Evolutionary conservation across 2,888 invertebrate species (phyloP).

Genomic region (Drosophila mimetica): DNA sequence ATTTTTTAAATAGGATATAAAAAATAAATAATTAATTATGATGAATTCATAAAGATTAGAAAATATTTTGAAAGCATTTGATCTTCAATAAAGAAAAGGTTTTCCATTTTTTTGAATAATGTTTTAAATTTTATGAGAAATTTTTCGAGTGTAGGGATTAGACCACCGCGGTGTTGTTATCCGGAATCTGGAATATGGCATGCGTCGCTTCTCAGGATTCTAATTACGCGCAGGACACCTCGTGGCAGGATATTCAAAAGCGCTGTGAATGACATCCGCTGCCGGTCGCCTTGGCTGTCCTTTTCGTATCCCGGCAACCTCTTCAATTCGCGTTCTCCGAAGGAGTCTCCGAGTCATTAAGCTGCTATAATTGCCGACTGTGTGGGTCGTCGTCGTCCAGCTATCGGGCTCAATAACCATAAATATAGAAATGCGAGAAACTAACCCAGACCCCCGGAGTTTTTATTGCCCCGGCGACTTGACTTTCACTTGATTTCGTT

Average conservation of each 20-base stretch:
- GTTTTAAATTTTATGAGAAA: no score
- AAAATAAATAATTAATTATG: no score
- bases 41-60: no score
- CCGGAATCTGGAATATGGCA: constrained; percentile 72
- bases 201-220: constrained; percentile 70
- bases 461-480: constrained; percentile 65
- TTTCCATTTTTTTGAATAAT: no score
- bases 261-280: constrained; percentile 74
- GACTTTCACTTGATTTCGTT: constrained; percentile 67
- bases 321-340: not conserved
- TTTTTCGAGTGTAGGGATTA: not conserved
- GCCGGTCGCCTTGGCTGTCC: constrained; percentile 48
- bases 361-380: constrained; percentile 62
- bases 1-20: no score
- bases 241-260: constrained; percentile 60
- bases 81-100: no score
- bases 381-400: constrained; percentile 10
- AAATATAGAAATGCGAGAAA: constrained; percentile 51
- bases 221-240: constrained; percentile 68
- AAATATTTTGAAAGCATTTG: no score
- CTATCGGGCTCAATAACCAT: constrained; percentile 72
- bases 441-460: constrained; percentile 44
- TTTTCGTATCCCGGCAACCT: constrained; percentile 54
- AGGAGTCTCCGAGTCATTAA: constrained; percentile 75
- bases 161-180: constrained; percentile 79